Evolutionary conservation across 2,113 vertebrate species (phyloP).

Genomic region (Ailurus styani): DNA sequence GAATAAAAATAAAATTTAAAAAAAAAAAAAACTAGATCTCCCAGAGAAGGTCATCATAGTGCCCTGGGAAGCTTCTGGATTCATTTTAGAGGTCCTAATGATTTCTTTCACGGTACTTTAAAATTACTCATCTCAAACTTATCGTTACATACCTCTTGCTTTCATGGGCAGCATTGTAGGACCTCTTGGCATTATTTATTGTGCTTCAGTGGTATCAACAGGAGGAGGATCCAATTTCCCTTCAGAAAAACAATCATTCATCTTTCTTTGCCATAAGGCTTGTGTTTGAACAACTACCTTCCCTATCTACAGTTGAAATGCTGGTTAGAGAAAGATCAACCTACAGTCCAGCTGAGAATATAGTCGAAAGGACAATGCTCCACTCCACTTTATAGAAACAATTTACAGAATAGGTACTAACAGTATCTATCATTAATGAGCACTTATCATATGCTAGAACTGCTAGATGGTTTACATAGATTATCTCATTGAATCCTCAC

Average conservation of each 20-base stretch:
- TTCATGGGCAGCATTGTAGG: not conserved
- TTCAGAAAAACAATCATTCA: not conserved
- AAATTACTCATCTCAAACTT: not conserved
- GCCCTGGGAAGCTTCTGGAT: not conserved
- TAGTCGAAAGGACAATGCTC: not conserved
- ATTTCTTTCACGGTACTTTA: not conserved
- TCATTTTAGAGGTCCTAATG: not conserved
- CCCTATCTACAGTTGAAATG: not conserved
- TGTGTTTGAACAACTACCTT: not conserved
- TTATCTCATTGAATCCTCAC: not conserved
- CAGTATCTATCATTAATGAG: not conserved
- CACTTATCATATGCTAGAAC: not conserved
- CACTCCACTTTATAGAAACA: not conserved
- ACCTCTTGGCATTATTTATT: not conserved
- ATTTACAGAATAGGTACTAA: not conserved
- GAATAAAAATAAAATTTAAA: no score
- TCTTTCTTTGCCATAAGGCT: constrained; percentile 9
- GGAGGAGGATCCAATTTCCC: not conserved
- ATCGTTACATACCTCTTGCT: not conserved
- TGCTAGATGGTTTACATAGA: not conserved
- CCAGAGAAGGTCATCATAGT: not conserved
- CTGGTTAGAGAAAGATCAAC: not conserved
- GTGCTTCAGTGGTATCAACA: not conserved
- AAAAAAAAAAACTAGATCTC: not conserved
- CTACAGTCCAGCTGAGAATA: not conserved